Conservation (phyloP, 2,113 vertebrate species). For the Butorides virescens region DNA sequence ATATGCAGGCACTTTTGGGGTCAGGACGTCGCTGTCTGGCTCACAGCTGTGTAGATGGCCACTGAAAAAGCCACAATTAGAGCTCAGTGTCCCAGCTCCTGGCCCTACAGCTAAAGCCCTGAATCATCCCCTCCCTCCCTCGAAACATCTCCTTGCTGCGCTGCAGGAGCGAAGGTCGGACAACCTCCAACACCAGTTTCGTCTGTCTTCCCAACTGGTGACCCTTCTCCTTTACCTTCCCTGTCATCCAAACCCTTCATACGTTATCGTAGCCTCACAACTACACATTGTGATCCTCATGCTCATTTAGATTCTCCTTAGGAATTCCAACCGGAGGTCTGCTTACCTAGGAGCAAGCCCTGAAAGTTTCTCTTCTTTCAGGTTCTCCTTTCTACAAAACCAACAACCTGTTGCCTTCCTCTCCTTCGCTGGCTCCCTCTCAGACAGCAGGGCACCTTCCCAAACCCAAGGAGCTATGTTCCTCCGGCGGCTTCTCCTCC, state of each 20-base stretch:
- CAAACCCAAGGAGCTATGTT: not conserved
- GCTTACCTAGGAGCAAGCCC: not conserved
- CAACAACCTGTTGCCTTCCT: not conserved
- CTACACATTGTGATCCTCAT: not conserved
- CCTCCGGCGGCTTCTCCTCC: not conserved
- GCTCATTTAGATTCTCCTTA: not conserved
- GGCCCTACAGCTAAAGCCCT: not conserved
- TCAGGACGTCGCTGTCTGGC: not conserved
- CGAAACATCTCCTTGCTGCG: not conserved
- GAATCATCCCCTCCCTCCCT: not conserved
- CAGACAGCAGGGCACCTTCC: not conserved
- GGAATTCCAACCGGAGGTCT: not conserved
- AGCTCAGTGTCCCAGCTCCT: not conserved
- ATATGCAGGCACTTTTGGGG: not conserved
- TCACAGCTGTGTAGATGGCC: rapidly evolving
- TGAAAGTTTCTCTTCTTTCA: not conserved
- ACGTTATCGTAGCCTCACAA: rapidly evolving
- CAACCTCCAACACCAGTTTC: not conserved
- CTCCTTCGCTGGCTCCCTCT: not conserved
- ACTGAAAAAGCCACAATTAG: not conserved
- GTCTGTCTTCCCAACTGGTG: not conserved
- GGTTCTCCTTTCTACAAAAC: not conserved
- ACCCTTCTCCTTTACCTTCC: not conserved
- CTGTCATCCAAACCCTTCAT: not conserved
- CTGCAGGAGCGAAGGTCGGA: not conserved